Conservation (phyloP, 2,113 vertebrate species). For the Anguilla japonica region DNA sequence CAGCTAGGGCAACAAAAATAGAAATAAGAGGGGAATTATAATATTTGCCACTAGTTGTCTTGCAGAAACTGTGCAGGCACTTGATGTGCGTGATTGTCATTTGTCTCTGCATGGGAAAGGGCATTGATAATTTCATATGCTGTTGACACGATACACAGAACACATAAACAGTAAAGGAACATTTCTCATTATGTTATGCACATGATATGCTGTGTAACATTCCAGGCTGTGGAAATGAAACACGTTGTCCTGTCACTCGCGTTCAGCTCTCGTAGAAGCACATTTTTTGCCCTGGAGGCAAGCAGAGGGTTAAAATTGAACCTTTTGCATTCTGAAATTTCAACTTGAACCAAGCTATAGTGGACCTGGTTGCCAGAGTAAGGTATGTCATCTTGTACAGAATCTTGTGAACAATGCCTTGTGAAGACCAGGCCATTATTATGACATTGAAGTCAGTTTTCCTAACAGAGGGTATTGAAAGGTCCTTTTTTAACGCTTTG, state of each 20-base stretch:
- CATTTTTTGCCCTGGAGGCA: background rate
- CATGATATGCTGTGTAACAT: background rate
- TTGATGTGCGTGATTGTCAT: background rate
- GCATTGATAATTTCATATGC: background rate
- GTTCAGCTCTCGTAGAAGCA: background rate
- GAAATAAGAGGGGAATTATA: background rate
- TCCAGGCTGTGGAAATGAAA: background rate
- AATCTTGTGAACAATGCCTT: background rate
- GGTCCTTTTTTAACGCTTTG: background rate
- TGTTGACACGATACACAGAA: background rate
- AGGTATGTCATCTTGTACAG: background rate
- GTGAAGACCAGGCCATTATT: background rate
- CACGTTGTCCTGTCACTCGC: background rate
- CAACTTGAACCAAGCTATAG: background rate
- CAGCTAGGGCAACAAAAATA: background rate
- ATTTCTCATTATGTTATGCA: background rate
- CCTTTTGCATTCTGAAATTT: background rate
- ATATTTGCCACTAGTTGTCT: background rate
- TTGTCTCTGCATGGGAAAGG: background rate
- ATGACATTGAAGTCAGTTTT: background rate
- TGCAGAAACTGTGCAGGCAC: background rate
- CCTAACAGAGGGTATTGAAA: background rate
- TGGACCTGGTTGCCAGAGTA: background rate
- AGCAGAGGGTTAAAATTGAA: slow-evolving; percentile 18
- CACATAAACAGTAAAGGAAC: background rate